Conservation (phyloP, 2,888 invertebrate species). For the Perizoma affinitatum region DNA sequence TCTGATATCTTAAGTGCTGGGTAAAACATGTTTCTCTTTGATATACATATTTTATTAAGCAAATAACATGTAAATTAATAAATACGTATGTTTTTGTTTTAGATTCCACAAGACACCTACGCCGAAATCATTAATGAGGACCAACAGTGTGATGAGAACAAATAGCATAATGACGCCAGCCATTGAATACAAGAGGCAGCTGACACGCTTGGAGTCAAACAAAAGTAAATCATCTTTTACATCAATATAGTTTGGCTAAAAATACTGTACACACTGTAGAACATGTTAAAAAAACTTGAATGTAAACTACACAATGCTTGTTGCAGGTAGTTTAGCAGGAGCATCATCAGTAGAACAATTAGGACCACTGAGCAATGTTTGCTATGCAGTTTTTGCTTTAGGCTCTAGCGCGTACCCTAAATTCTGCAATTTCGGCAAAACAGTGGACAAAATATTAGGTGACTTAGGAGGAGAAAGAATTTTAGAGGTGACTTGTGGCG, state of each 20-base stretch:
- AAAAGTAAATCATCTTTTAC: slow-evolving; percentile 65
- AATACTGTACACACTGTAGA: too few species aligned
- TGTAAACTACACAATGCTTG: not conserved
- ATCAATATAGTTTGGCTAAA: not conserved
- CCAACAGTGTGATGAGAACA: slow-evolving; percentile 94
- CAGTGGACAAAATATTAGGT: slow-evolving; percentile 93
- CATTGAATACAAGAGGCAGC: slow-evolving; percentile 81
- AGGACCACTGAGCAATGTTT: slow-evolving; percentile 94
- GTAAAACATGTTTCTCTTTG: slow-evolving; percentile 32
- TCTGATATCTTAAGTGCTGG: slow-evolving; percentile 46
- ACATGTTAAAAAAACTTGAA: too few species aligned
- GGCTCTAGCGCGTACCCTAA: slow-evolving; percentile 98
- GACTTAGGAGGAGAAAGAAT: slow-evolving; percentile 96
- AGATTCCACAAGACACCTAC: slow-evolving; percentile 88
- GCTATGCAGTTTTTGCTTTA: slow-evolving; percentile 96
- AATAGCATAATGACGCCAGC: slow-evolving; percentile 86
- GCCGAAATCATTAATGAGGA: slow-evolving; percentile 94
- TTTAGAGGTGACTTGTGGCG: slow-evolving; percentile 91
- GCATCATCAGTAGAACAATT: slow-evolving; percentile 90
- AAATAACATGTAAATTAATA: too few species aligned
- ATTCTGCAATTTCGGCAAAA: slow-evolving; percentile 96
- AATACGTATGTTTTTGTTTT: slow-evolving; percentile 29
- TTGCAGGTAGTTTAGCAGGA: slow-evolving; percentile 88
- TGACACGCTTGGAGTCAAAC: slow-evolving; percentile 83
- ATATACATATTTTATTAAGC: not conserved